Evolutionary conservation across 2,113 vertebrate genomes (phyloP).

Genomic region (Oncorhynchus mykiss): DNA sequence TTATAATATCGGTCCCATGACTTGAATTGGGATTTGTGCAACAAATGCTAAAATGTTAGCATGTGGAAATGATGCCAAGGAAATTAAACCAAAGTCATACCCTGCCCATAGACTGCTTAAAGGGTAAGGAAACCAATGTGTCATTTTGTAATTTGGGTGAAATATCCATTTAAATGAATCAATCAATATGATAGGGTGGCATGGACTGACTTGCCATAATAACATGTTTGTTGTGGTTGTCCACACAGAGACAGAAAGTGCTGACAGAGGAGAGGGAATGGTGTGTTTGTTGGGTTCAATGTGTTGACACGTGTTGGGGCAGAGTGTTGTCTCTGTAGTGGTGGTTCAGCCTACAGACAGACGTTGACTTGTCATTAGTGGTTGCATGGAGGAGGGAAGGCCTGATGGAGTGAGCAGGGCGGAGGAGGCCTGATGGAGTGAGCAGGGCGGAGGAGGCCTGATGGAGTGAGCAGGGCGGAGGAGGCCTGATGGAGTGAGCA

Average conservation of each 20-base stretch:
- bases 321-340: slow-evolving; percentile 36
- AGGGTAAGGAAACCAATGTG: too few relatives aligned
- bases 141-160: too few relatives aligned
- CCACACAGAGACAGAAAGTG: slow-evolving; percentile 41
- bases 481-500: too few relatives aligned
- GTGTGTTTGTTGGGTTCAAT: slow-evolving; percentile 43
- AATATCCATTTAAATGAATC: too few relatives aligned
- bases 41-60: too few relatives aligned
- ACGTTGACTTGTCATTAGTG: slow-evolving; percentile 2
- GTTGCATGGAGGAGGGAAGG: not conserved
- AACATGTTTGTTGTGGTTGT: slow-evolving; percentile 6
- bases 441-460: too few relatives aligned
- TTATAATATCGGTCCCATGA: too few relatives aligned
- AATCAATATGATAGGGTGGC: not conserved
- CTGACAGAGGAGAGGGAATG: slow-evolving; percentile 37
- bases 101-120: too few relatives aligned
- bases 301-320: slow-evolving; percentile 62
- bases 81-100: too few relatives aligned
- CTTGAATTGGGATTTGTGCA: too few relatives aligned
- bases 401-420: not conserved
- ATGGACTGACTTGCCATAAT: not conserved
- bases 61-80: too few relatives aligned
- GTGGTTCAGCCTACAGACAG: not conserved
- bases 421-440: too few relatives aligned
- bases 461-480: not conserved